Conservation (phyloP, 2,888 invertebrate genomes). For the Heliconius hortense region DNA sequence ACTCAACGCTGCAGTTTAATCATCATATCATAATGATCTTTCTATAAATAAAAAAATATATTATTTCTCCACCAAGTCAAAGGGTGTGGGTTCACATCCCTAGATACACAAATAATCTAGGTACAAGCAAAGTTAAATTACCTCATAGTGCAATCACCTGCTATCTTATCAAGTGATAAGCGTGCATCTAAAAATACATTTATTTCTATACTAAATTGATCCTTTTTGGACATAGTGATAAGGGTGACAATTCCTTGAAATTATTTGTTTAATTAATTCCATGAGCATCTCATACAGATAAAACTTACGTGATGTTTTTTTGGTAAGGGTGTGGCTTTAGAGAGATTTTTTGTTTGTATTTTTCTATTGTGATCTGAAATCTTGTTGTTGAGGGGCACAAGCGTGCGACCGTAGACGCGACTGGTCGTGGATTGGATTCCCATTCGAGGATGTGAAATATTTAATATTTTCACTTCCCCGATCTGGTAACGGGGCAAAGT, state of each 20-base stretch:
- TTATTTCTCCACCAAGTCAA: background rate
- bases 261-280: conserved; percentile 23
- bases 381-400: too few species aligned
- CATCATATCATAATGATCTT: too few species aligned
- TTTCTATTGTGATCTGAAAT: background rate
- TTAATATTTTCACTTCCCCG: too few species aligned
- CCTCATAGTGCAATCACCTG: conserved; percentile 30
- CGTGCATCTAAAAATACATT: conserved; percentile 19
- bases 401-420: too few species aligned
- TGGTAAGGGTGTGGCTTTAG: conserved; percentile 24
- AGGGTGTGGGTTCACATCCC: background rate
- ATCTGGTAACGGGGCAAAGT: too few species aligned
- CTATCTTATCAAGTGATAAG: conserved; percentile 31
- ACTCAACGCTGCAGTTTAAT: too few species aligned
- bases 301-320: conserved; percentile 22
- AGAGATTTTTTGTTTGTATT: background rate
- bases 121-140: conserved; percentile 29
- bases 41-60: too few species aligned
- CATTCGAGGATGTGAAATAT: too few species aligned
- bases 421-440: too few species aligned
- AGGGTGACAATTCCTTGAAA: background rate
- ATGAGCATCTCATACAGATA: conserved; percentile 23
- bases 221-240: background rate
- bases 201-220: background rate
- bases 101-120: conserved; percentile 1